A percentile compares a stretch with the other conserved stretches of the same genome.
phyloP scores from a whole-genome alignment of 2,797 vertebrate species.

The Malurus splendens region DNA sequence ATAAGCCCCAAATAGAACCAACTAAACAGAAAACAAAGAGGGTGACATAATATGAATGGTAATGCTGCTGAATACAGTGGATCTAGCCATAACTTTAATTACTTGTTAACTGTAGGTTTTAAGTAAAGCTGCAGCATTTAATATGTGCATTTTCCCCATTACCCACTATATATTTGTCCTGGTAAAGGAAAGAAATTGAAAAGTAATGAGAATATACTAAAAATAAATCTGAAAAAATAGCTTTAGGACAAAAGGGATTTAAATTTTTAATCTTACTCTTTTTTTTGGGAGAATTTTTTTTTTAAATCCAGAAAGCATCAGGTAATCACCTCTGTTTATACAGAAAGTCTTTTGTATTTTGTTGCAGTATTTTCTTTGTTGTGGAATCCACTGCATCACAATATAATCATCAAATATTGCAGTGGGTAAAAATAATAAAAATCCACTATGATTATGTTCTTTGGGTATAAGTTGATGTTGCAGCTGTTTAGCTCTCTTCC shows the following conservation, averaged over 20 bases:
- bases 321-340: not conserved
- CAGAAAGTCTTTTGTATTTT: not conserved
- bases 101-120: not conserved
- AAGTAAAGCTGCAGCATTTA: not conserved
- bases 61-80: not conserved
- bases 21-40: not conserved
- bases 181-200: not conserved
- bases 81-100: not conserved
- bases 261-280: not conserved
- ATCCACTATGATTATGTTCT: not conserved
- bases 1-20: not conserved
- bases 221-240: not conserved
- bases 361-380: not conserved
- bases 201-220: not conserved
- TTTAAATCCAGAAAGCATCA: not conserved
- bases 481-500: not conserved
- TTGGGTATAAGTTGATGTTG: not conserved
- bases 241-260: not conserved
- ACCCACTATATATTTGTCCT: not conserved
- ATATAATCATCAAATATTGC: not conserved
- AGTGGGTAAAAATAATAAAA: not conserved
- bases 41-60: not conserved
- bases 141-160: not conserved
- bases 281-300: not conserved
- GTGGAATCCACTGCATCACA: not conserved